Base-by-base conservation (phyloP, 92 coral and sea anemone genomes). In the Porites divaricata region DNA sequence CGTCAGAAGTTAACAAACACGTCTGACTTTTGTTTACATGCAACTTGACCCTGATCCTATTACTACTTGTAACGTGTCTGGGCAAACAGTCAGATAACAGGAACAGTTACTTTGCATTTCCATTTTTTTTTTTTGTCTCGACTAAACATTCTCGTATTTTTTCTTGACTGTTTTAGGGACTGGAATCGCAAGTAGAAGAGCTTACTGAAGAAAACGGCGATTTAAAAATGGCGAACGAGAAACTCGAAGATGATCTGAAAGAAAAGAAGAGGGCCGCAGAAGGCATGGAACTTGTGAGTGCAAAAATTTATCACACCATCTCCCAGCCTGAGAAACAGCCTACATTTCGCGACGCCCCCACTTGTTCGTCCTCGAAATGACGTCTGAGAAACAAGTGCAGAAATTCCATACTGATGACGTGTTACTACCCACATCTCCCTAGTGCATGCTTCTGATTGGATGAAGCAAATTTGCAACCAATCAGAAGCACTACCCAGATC, bases 231-330 rank as follows among this genome's bases (percentile, higher is more conserved):
- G 48, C 87, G 8, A 85, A 83, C 19, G 98, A 96, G 86, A 94
- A 93, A 76, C 73, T 92, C 68, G 95, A 90, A 71, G 96, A 90
- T 67, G 96, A 94, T 8, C 52, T 96, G 79, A 92, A 91, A 51
- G 99, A 94, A 50, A 94, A 89, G 67, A 80, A 94, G 70, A 86
- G 98, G 51, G 66, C 81, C n/a, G 85, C 85, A 3, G 99, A 94
- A 89, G 92, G 98, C 19, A 90, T 88, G 25, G 95, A 93, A 73
- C 88, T 93, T 76, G 97, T 94, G 24, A 81, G 98, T 88, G 25
- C 0, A n/a, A 4, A 21, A 9, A 22, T 73, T 49, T 52, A 72
- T 8, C 7, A 35, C 45, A 35, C 45, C 59, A 10, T 54, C 12
- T 0, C 59, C 59, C 2, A 11, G 14, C 59, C 59, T 11, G 59